Percentiles rank a stretch among this genome's conserved stretches.
Conservation (phyloP, 2,113 vertebrate species). For the Paramormyrops kingsleyae region DNA sequence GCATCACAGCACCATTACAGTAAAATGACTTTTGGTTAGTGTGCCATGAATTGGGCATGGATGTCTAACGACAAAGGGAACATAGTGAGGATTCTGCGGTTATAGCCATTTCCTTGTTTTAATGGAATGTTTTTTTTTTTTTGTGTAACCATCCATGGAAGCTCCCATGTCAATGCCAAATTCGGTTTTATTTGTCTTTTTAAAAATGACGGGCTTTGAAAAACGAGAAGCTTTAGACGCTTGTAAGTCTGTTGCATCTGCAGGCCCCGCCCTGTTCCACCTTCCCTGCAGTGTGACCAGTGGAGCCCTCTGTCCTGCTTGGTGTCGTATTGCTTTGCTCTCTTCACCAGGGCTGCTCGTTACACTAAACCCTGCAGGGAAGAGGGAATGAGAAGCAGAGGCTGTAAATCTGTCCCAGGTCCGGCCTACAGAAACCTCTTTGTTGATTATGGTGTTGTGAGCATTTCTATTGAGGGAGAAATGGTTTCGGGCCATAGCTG, state of each 20-base stretch:
- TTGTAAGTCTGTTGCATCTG: not conserved
- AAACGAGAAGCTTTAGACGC: not conserved
- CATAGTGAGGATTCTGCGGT: not conserved
- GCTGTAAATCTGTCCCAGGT: slow-evolving; percentile 23
- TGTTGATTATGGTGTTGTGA: slow-evolving; percentile 26
- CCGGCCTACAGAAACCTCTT: slow-evolving; percentile 25
- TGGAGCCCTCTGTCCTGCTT: not conserved
- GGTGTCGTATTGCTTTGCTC: not conserved
- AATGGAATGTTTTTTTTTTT: not conserved
- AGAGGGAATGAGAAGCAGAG: slow-evolving; percentile 40
- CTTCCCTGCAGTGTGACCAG: not conserved
- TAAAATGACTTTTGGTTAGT: not conserved
- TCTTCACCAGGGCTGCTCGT: slow-evolving; percentile 3
- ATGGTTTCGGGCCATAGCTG: slow-evolving; percentile 30
- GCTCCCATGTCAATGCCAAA: not conserved
- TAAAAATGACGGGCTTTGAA: not conserved
- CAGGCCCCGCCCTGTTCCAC: not conserved
- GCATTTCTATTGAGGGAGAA: slow-evolving; percentile 32
- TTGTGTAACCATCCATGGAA: not conserved
- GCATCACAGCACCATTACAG: not conserved
- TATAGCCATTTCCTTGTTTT: not conserved
- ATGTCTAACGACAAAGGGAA: not conserved
- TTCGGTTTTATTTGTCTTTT: not conserved
- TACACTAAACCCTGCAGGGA: not conserved
- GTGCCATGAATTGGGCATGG: not conserved